Base-by-base conservation (phyloP, 2,888 invertebrate genomes). In the Ophion costatus region DNA sequence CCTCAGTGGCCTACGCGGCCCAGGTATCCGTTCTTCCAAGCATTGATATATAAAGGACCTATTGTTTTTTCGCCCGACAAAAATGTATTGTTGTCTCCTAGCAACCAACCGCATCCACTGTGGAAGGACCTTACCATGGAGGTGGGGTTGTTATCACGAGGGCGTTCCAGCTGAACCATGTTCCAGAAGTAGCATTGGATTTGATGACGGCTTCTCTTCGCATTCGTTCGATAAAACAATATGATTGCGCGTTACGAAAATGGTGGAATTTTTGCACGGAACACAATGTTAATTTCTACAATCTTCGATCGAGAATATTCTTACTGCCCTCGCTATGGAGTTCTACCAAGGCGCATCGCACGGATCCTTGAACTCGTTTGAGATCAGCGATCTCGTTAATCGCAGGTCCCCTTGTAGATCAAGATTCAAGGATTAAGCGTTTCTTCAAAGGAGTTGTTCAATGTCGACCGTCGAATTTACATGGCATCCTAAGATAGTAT, bases 1-100 rank as follows among this genome's bases (percentile, higher is more conserved):
- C 81, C 83, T 14, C 29, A 75, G 24, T 86, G 86, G 86, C 80
- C 80, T 7, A 42, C 29, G 33, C 83, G 85, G 59, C 74, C 86
- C 2, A 83, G 85, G 86, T 59, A 56, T 38, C 59, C 24, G 2
- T 17, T 20, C 2, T 63, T 29, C 6, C 24, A 22, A 33, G 17
- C 82, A 38, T 22, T 77, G 20, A 10, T 24, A 33, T 64, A 4
- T 29, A 17, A 33, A 42, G 17, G 24, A 17, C 29, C 63, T 24
- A 63, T 64, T 1, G 64, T 75, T 63, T 75, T 29, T n/a, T 45
- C 5, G 56, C 56, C 57, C 57, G 17, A 57, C 57, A 57, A 57
- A 1, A n/a, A 7, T 17, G 1, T 2, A 51, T 51, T 51, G 14
- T 51, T 51, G 51, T 80, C 64, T 57, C 64, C 73, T 33, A 73